Percentiles rank a stretch among this genome's conserved stretches.
phyloP scores from a whole-genome alignment of 2,888 invertebrate genomes.

The Temnothorax rugatulus region DNA sequence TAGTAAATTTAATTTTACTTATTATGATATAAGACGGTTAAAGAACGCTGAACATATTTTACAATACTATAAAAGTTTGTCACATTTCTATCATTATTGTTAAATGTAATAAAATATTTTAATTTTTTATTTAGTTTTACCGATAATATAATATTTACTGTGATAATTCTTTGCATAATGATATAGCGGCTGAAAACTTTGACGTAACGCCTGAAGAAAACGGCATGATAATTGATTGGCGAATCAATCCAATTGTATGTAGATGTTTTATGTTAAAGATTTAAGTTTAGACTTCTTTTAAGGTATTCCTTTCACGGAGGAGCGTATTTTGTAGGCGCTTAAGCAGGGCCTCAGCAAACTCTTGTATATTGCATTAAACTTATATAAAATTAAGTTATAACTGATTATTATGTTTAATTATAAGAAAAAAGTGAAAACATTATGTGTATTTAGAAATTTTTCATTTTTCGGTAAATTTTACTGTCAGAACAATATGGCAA shows the following conservation, averaged over 20 bases:
- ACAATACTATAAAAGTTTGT: neutral
- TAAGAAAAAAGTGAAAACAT: no score
- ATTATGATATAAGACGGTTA: neutral
- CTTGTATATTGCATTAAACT: no score
- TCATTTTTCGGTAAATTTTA: no score
- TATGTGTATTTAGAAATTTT: no score
- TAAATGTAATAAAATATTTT: neutral
- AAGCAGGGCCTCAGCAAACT: no score
- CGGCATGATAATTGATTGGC: constrained; percentile 50
- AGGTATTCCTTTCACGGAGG: no score
- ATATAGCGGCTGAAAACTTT: constrained; percentile 56
- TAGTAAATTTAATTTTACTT: neutral
- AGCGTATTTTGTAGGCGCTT: no score
- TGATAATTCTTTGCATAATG: neutral
- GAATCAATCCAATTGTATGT: neutral
- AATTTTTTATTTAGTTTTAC: neutral
- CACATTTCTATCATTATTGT: neutral
- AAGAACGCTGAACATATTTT: neutral
- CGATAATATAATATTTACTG: neutral
- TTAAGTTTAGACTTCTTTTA: neutral
- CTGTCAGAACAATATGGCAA: no score
- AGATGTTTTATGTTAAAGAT: no score
- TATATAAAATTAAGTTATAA: no score
- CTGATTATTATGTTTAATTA: no score
- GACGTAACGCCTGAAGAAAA: constrained; percentile 49